Evolutionary conservation across 2,113 vertebrate species (phyloP).

Genomic region (Platysteira castanea): DNA sequence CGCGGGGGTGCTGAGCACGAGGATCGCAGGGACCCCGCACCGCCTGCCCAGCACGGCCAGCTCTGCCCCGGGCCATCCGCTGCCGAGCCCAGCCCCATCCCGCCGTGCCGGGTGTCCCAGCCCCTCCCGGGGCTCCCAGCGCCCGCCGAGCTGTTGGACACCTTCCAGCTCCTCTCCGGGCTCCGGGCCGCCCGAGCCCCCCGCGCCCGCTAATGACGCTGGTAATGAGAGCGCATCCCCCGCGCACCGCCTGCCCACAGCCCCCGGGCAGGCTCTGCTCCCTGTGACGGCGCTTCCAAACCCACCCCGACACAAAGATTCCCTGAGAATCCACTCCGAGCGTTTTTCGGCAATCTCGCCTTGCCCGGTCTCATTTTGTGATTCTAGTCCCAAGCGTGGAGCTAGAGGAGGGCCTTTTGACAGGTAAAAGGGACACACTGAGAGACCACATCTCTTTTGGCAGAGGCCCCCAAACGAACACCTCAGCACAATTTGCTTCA

Average conservation of each 20-base stretch:
- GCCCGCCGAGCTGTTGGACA: rapidly evolving
- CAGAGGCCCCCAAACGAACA: background rate
- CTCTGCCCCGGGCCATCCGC: background rate
- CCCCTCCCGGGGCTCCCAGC: background rate
- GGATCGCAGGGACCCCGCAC: background rate
- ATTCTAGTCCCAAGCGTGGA: background rate
- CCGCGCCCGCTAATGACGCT: background rate
- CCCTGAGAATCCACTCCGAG: background rate
- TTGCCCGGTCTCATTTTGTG: background rate
- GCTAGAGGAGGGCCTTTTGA: background rate
- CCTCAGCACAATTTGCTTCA: background rate
- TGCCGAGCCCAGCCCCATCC: rapidly evolving
- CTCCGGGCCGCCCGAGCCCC: background rate
- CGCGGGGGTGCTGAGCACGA: rapidly evolving
- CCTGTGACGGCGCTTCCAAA: background rate
- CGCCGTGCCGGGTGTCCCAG: rapidly evolving
- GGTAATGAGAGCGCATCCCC: background rate
- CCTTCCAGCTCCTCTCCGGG: background rate
- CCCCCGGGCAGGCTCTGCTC: background rate
- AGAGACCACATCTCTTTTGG: background rate
- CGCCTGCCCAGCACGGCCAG: background rate
- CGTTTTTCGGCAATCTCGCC: background rate
- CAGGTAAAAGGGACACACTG: background rate
- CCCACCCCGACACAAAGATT: background rate
- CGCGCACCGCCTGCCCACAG: background rate